A percentile compares a stretch with the other conserved stretches of the same genome.
phyloP scores from a whole-genome alignment of 2,797 vertebrate species.

The Sylvia borin region DNA sequence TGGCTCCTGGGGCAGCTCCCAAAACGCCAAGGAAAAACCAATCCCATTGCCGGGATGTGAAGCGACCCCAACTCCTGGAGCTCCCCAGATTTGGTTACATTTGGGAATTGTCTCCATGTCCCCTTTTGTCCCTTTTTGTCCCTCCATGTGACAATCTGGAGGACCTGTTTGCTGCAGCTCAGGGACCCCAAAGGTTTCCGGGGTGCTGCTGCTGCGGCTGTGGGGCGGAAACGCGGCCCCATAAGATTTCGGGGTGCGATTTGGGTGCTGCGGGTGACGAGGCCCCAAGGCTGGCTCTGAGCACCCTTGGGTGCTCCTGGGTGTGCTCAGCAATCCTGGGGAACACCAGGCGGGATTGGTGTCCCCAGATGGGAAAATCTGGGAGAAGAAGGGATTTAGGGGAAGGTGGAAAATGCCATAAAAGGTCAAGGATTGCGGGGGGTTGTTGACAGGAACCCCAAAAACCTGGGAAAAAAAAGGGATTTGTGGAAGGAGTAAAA shows the following conservation, averaged over 20 bases:
- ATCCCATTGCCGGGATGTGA: not conserved
- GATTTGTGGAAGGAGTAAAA: not conserved
- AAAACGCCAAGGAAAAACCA: not conserved
- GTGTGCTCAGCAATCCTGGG: rapidly evolving
- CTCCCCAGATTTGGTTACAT: not conserved
- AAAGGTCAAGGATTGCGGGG: rapidly evolving
- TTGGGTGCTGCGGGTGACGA: rapidly evolving
- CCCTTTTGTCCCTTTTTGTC: not conserved
- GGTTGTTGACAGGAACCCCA: not conserved
- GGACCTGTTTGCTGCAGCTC: not conserved
- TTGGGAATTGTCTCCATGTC: rapidly evolving
- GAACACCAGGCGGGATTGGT: rapidly evolving
- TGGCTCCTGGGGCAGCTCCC: not conserved
- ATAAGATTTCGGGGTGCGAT: rapidly evolving
- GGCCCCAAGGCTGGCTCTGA: not conserved
- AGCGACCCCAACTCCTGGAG: not conserved
- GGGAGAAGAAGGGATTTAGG: not conserved
- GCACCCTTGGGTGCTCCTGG: not conserved
- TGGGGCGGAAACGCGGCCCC: not conserved
- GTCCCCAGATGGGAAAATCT: rapidly evolving
- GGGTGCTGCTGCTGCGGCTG: not conserved
- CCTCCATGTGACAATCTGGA: not conserved
- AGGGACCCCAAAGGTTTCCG: not conserved
- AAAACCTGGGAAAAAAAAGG: not conserved
- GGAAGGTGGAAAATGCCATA: not conserved